Evolutionary conservation across 2,113 vertebrate genomes (phyloP), one percentile per base, ranked within the genome.

Genomic region (Micromys minutus): DNA sequence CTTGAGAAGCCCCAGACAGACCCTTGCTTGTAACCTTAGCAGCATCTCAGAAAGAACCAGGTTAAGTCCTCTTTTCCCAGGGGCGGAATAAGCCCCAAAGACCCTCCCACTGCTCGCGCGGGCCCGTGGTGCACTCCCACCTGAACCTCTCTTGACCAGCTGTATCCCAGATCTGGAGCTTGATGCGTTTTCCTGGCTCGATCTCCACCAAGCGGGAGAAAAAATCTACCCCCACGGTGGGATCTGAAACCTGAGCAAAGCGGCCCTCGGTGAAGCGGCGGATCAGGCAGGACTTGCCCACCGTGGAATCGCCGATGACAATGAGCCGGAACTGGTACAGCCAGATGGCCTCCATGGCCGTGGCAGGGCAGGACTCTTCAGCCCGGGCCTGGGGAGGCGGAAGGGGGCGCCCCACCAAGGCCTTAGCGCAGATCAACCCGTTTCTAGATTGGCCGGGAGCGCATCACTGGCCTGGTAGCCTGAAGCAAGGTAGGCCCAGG

Each of bases 311-410:
- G 63, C 99, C 99, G 87, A 99, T 99, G 97, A 99, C 99, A 95
- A 99, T 99, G 79, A 99, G 98, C 65, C 99, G 99, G 97, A 99
- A 99, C 98, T 99, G 99, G 98, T 99, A 99, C 22, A 99, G 99
- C 99, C 99, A 99, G 98, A 99, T 99, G 24, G 99, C 99, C 98
- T 99, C 99, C 99, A 99, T 99, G 67, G 95, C 50, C 75, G 55
- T 59, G 21, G 84, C 55, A 61, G 67, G 11, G 88, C 87, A 63
- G 81, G 77, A 85, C 88, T 91, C 92, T 94, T 89, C 11, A 61
- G 87, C 75, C 94, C 45, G 47, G 83, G 93, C 88, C 88, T 50
- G 90, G 83, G 87, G 84, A 77, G 55, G 95, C 89, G 47, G 61
- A 67, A 90, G 39, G 67, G 63, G 93, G 52, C 52, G 75, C 91